Evolutionary conservation across 2,797 vertebrate species (phyloP).

Genomic region (Helicolenus hilgendorfi): DNA sequence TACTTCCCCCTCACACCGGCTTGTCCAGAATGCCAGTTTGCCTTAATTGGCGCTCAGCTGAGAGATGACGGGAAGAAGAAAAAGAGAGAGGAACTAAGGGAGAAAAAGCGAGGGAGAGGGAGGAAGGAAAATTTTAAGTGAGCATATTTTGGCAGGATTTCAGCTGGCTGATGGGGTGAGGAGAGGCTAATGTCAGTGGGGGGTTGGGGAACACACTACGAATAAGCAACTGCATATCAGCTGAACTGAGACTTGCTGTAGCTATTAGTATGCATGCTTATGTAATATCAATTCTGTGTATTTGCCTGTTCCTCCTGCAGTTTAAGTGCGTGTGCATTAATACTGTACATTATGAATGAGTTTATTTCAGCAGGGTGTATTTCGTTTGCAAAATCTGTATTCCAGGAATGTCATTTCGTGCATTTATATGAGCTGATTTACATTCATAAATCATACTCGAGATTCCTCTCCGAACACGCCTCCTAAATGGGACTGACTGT

Average conservation of each 20-base stretch:
- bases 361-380: not conserved
- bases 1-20: constrained; percentile 28
- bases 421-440: constrained; percentile 18
- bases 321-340: not conserved
- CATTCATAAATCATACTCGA: constrained; percentile 35
- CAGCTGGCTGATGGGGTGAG: constrained; percentile 74
- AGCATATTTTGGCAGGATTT: constrained; percentile 80
- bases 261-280: constrained; percentile 22
- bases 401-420: not conserved
- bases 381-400: not conserved
- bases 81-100: constrained; percentile 51
- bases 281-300: not conserved
- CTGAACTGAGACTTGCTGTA: constrained; percentile 36
- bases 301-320: not conserved
- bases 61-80: constrained; percentile 46
- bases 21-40: constrained; percentile 75
- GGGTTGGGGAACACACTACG: constrained; percentile 55
- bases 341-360: not conserved
- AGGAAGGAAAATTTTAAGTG: constrained; percentile 67
- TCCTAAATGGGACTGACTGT: constrained; percentile 12
- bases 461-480: constrained; percentile 2
- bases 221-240: constrained; percentile 52
- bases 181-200: constrained; percentile 73
- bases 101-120: constrained; percentile 38
- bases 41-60: constrained; percentile 84